phyloP scores from a whole-genome alignment of 1,140 invertebrate species.

The Drosophila nasuta region DNA sequence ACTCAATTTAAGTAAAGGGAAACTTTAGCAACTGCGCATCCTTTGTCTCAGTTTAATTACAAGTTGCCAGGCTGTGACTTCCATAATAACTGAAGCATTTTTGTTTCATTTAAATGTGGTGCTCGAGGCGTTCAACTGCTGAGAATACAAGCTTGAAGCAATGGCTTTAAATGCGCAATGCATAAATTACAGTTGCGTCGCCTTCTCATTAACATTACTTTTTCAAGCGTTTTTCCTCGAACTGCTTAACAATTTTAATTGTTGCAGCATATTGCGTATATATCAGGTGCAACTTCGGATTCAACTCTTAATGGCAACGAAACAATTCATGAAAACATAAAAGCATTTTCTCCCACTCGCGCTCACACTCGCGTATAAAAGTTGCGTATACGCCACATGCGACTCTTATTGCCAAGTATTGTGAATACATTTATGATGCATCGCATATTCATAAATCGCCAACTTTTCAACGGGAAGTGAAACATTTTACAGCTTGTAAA shows the following conservation, averaged over 20 bases:
- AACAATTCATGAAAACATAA: conserved; percentile 7
- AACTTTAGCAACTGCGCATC: not conserved
- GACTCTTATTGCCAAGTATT: conserved; percentile 10
- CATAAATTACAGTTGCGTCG: not conserved
- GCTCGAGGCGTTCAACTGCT: conserved; percentile 24
- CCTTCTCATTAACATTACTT: not conserved
- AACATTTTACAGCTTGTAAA: conserved; percentile 35
- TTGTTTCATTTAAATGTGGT: conserved; percentile 59
- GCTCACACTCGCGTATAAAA: conserved; percentile 6
- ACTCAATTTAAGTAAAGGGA: not conserved
- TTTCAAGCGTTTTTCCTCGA: not conserved
- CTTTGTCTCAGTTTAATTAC: conserved; percentile 2
- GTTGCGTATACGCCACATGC: conserved; percentile 55
- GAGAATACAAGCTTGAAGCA: conserved; percentile 10
- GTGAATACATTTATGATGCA: conserved; percentile 18
- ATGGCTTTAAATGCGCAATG: conserved; percentile 8
- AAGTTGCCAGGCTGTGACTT: not conserved
- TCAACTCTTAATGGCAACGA: not conserved
- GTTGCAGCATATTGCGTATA: conserved; percentile 9
- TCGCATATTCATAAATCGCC: conserved; percentile 37
- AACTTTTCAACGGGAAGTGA: conserved; percentile 34
- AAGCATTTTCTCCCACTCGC: not conserved
- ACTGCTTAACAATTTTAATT: conserved; percentile 16
- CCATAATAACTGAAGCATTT: not conserved
- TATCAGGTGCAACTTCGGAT: not conserved